These are phyloP conservation scores for Pristionchus fissidentatus DNA, from an alignment of 2,888 invertebrate species.

Conservation along the genomic window DNA sequence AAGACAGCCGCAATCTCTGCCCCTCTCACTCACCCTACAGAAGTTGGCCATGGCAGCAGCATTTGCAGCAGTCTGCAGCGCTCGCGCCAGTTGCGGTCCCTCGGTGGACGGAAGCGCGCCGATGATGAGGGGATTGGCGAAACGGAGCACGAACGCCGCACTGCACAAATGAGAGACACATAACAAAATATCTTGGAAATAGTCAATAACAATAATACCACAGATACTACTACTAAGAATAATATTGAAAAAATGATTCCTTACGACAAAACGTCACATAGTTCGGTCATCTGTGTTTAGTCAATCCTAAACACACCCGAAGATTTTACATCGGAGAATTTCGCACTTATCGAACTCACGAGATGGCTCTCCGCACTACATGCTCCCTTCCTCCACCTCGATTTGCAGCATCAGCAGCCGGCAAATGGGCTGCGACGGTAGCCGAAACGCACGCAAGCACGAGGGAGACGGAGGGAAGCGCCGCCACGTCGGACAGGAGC, in stretches of 20 bases:
- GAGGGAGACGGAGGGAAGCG: constrained; percentile 7
- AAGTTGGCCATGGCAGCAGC: constrained; percentile 21
- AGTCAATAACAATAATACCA: not conserved
- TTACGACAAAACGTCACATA: no score
- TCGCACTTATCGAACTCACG: constrained; percentile 45
- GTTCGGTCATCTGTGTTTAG: no score
- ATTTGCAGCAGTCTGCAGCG: constrained; percentile 35
- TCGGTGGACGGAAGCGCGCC: not conserved
- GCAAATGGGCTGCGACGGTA: not conserved
- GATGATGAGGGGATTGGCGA: constrained; percentile 38
- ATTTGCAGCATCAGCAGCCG: not conserved
- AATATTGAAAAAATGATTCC: no score
- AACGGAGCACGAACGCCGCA: constrained; percentile 45
- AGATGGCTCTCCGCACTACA: constrained; percentile 44
- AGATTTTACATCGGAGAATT: no score
- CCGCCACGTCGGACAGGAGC: not conserved
- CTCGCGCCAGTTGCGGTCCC: not conserved
- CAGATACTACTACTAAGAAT: no score
- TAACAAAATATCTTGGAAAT: not conserved
- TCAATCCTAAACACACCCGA: no score
- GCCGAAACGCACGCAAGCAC: constrained; percentile 25
- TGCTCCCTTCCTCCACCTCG: no score
- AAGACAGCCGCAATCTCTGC: not conserved
- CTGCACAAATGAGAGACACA: not conserved
- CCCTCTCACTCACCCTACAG: not conserved